Base-by-base conservation (phyloP, 2,113 vertebrate genomes). In the human (Homo sapiens) region DNA sequence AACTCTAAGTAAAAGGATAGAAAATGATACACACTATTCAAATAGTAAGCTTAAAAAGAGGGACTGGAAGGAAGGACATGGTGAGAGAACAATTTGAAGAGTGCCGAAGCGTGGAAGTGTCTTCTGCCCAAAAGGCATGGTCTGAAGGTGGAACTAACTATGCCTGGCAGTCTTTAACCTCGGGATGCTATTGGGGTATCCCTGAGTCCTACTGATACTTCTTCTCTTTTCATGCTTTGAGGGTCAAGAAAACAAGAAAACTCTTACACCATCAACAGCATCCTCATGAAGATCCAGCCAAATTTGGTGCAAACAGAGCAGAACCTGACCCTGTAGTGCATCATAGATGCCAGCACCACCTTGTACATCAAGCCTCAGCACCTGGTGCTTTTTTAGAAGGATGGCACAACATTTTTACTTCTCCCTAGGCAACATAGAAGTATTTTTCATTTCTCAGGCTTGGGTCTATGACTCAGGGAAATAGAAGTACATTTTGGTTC, bases 351-450 rank as follows among this genome's bases (percentile, higher is more conserved):
- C 72, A 98, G 98, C 97, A 98, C 98, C 96, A 98, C 38, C 1
- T 66, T 38, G 0, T 0, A 85, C 6, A 92, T 98, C 92, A 94
- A 52, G 70, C 83, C 98, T 73, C 93, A 92, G 85, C 91, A 96
- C 75, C 95, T 79, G 27, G 80, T 99, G 94, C 97, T 97, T 0
- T 94, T 99, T 97, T 98, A 96, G n/a, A 99, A 98, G 95, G 75
- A 99, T n/a, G 73, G 94, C 0, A 86, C 82, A 11, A 64, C 22
- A 72, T n/a, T 57, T 99, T n/a, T 52, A 98, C 75, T 78, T 93
- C 4, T 93, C 97, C 79, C 98, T 98, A 12, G 43, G 89, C 57
- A 94, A 5, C 48, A 55, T 40, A 0, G 98, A 94, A 55, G 89
- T 0, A 16, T 97, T 98, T 72, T 92, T 94, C 13, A 97, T 99